Evolutionary conservation across 2,113 vertebrate species (phyloP).

Genomic region (Salvelinus fontinalis): DNA sequence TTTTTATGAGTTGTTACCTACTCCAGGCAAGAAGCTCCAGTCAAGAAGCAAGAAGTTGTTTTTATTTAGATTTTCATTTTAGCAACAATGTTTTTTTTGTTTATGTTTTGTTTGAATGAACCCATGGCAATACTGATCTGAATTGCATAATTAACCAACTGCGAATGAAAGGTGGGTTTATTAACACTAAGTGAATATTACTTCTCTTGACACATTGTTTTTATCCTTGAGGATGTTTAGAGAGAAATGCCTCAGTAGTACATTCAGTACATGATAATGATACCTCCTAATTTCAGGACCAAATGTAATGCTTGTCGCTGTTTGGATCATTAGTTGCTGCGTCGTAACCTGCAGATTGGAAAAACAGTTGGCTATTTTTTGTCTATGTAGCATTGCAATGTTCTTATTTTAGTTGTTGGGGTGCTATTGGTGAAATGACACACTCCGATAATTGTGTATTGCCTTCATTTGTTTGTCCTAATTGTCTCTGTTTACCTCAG

Average conservation of each 20-base stretch:
- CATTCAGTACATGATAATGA: not conserved
- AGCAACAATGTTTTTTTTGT: not conserved
- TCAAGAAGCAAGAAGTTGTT: not conserved
- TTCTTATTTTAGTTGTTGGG: too few species aligned
- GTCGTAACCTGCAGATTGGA: too few species aligned
- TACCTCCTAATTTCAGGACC: not conserved
- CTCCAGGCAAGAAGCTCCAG: not conserved
- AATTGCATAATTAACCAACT: not conserved
- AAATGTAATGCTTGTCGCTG: not conserved
- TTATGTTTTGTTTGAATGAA: not conserved
- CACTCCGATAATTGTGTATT: too few species aligned
- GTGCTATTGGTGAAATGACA: too few species aligned
- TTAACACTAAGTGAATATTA: not conserved
- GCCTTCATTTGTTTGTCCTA: too few species aligned
- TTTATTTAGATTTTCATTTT: not conserved
- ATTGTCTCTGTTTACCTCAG: too few species aligned
- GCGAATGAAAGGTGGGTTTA: not conserved
- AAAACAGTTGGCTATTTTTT: too few species aligned
- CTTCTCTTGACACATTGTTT: not conserved
- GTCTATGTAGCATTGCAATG: too few species aligned
- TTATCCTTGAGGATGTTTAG: constrained; percentile 12
- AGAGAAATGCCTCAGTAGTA: not conserved
- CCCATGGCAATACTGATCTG: not conserved
- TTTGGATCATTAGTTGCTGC: not conserved
- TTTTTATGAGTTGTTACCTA: not conserved